These are phyloP conservation scores for Macrosteles quadrilineatus DNA, from an alignment of 1,140 invertebrate species.

Conservation along the genomic window DNA sequence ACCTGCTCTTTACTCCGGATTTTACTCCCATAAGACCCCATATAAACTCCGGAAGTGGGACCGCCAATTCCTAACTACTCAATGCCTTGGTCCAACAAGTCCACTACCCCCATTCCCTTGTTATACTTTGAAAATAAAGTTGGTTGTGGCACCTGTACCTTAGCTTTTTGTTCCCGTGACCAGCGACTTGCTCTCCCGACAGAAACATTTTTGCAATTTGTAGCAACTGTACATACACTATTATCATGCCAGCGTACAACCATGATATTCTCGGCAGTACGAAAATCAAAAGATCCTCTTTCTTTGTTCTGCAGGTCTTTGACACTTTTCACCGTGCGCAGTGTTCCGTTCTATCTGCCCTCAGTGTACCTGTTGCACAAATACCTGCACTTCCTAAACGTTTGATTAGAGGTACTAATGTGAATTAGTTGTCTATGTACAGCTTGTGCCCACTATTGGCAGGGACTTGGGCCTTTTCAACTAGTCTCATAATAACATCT, in stretches of 20 bases:
- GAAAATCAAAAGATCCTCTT: constrained; percentile 24
- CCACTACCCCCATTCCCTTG: constrained; percentile 38
- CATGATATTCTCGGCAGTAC: constrained; percentile 21
- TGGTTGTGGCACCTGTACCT: constrained; percentile 8
- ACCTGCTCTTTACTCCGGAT: no score
- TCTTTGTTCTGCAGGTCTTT: constrained; percentile 23
- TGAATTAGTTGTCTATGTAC: constrained; percentile 41
- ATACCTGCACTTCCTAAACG: constrained; percentile 23
- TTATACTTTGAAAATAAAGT: constrained; percentile 32
- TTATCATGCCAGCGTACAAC: constrained; percentile 16
- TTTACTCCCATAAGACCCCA: no score
- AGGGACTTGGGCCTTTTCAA: constrained; percentile 35
- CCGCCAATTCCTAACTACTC: no score
- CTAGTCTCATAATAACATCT: constrained; percentile 34
- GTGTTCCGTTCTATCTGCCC: constrained; percentile 33
- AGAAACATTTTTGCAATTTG: not conserved
- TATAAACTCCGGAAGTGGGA: no score
- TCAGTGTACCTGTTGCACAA: constrained; percentile 39
- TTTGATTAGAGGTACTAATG: constrained; percentile 4
- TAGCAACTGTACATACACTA: constrained; percentile 25
- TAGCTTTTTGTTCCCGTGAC: constrained; percentile 7
- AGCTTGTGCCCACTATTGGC: constrained; percentile 37
- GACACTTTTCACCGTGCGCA: constrained; percentile 26
- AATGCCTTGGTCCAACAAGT: constrained; percentile 32
- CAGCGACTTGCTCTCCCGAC: not conserved